These are phyloP conservation scores for Caenorhabditis zanzibari DNA, from an alignment of 2,888 invertebrate species.

Conservation along the genomic window DNA sequence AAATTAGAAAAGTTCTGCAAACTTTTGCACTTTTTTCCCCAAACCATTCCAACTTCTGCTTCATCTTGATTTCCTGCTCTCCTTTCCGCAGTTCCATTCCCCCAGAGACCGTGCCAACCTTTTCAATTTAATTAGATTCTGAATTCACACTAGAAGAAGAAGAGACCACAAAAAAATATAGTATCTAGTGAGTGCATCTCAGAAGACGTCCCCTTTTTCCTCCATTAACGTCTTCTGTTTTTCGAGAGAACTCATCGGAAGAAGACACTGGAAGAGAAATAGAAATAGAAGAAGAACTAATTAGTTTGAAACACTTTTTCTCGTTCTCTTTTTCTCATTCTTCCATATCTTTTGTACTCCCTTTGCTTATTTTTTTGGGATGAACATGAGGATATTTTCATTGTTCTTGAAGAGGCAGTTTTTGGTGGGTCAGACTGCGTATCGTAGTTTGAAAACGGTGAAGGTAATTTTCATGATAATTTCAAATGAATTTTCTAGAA, in stretches of 20 bases:
- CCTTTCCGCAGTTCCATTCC: slow-evolving; percentile 28
- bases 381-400: slow-evolving; percentile 41
- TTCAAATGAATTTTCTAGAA: too few species aligned
- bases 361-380: too few species aligned
- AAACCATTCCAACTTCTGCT: slow-evolving; percentile 8
- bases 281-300: slow-evolving; percentile 38
- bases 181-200: slow-evolving; percentile 52
- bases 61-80: slow-evolving; percentile 26
- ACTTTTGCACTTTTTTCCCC: slow-evolving; percentile 7
- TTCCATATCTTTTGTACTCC: too few species aligned
- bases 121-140: slow-evolving; percentile 59
- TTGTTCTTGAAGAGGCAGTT: slow-evolving; percentile 41
- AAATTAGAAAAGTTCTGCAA: slow-evolving; percentile 16
- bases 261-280: too few species aligned
- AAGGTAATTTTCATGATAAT: too few species aligned
- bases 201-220: slow-evolving; percentile 10
- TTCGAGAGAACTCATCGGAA: slow-evolving; percentile 37
- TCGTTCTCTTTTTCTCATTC: too few species aligned
- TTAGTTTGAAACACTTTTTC: slow-evolving; percentile 64
- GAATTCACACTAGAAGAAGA: slow-evolving; percentile 10
- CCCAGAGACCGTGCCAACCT: slow-evolving; percentile 41
- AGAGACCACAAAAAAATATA: slow-evolving; percentile 41
- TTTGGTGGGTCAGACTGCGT: slow-evolving; percentile 4
- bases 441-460: slow-evolving; percentile 42
- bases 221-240: slow-evolving; percentile 40